These are phyloP conservation scores for Oncorhynchus keta DNA, from an alignment of 2,113 vertebrate genomes.

Conservation along the genomic window DNA sequence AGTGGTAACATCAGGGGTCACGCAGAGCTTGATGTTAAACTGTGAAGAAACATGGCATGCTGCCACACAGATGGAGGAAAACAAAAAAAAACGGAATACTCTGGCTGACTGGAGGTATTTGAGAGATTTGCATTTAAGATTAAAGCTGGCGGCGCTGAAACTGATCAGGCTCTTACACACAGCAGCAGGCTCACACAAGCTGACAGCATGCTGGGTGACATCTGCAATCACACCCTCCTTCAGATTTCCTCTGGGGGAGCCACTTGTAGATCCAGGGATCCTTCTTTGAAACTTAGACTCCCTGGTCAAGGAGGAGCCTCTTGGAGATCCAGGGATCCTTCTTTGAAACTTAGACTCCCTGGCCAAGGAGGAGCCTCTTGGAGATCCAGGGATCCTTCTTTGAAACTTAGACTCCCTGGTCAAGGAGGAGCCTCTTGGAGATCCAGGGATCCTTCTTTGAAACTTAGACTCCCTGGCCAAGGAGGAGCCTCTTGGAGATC, in stretches of 20 bases:
- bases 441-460: background rate
- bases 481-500: no score
- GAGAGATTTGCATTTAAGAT: conserved; percentile 42
- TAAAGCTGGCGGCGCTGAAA: conserved; percentile 23
- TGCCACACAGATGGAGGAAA: conserved; percentile 45
- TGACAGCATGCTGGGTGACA: background rate
- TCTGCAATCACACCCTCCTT: background rate
- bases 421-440: background rate
- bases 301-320: background rate
- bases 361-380: no score
- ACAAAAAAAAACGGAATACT: conserved; percentile 19
- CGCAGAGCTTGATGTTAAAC: conserved; percentile 22
- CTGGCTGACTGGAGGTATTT: conserved; percentile 36
- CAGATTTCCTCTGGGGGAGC: background rate
- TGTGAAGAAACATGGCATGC: conserved; percentile 33
- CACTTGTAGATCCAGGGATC: no score
- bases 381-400: background rate
- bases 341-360: no score
- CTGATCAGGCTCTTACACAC: conserved; percentile 16
- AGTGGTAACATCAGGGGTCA: background rate
- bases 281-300: background rate
- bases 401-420: background rate
- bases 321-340: background rate
- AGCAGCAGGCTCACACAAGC: background rate
- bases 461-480: no score